phyloP scores from a whole-genome alignment of 2,113 vertebrate genomes.

The Tor tambroides region DNA sequence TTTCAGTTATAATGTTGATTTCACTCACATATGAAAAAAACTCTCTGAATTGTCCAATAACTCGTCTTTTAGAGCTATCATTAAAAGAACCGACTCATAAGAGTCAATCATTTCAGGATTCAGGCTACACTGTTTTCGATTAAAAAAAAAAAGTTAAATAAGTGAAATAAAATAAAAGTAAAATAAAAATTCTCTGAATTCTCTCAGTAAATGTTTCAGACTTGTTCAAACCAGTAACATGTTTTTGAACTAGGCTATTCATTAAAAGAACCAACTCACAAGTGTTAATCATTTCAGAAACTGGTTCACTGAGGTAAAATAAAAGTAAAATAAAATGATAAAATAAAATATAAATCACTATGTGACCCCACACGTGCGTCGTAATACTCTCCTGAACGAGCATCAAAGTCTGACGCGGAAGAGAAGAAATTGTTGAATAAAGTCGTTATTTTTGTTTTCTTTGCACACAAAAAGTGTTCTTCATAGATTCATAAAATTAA shows the following conservation, averaged over 20 bases:
- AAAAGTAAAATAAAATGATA: no score
- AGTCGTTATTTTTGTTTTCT: no score
- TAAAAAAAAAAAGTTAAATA: background rate
- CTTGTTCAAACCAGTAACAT: background rate
- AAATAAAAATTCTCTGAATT: no score
- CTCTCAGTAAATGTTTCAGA: background rate
- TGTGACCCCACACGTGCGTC: background rate
- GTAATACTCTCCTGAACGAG: no score
- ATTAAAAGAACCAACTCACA: background rate
- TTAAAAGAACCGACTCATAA: background rate
- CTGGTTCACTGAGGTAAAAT: background rate
- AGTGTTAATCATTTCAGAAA: background rate
- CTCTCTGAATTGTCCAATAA: background rate
- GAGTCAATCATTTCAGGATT: background rate
- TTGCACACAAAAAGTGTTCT: no score
- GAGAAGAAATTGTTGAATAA: no score
- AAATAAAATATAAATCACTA: background rate
- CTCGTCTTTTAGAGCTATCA: no score
- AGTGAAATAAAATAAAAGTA: no score
- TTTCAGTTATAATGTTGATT: no score
- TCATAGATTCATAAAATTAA: no score
- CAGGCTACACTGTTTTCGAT: background rate
- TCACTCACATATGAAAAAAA: background rate
- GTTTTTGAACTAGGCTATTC: background rate
- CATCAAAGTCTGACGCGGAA: no score